Evolutionary conservation across 2,113 vertebrate species (phyloP), one percentile per base, ranked within the genome.

Genomic region (Entelurus aequoreus): DNA sequence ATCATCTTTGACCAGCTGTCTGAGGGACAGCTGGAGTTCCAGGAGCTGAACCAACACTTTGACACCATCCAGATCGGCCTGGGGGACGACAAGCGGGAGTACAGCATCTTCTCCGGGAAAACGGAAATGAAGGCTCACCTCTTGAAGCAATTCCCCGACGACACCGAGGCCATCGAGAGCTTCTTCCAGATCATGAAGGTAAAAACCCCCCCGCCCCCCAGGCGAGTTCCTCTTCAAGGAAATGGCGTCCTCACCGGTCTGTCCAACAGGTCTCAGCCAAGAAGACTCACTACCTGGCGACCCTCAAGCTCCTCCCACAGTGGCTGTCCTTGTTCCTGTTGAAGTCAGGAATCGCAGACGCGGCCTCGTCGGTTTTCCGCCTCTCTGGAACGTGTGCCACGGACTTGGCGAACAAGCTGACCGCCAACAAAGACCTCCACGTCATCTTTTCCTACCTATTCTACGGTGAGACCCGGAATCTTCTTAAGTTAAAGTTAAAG

Each of bases 131-230:
- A 75, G n/a, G 62, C 88, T 0, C 75, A 88, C 2, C 83, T 95
- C 51, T 76, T 87, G 54, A 90, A 90, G 74, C 91, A 93, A 68
- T 95, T 95, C 68, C 93, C 93, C 0, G 52, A 78, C 0, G 93
- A 95, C 59, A 79, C 69, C 0, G 79, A 62, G 36, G 92, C 93
- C 66, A 90, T 94, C 9, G 77, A 89, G 38, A 81, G 77, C 5
- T 94, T 92, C 86, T 91, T 93, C 78, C 86, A 68, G 59, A 69
- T 93, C 46, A 90, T 92, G 88, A 93, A 94, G 91, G 93, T 93
- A 78, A 40, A 60, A 51, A 3, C n/a, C 7, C 4, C n/a, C 8
- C 4, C 11, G 3, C 28, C n/a, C 19, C n/a, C 6, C 13, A 36
- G 8, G 15, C 36, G 40, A 6, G 37, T 14, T 15, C 14, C 9